These are phyloP conservation scores for Scaptomyza graminum DNA, from an alignment of 1,140 invertebrate genomes.

Conservation along the genomic window DNA sequence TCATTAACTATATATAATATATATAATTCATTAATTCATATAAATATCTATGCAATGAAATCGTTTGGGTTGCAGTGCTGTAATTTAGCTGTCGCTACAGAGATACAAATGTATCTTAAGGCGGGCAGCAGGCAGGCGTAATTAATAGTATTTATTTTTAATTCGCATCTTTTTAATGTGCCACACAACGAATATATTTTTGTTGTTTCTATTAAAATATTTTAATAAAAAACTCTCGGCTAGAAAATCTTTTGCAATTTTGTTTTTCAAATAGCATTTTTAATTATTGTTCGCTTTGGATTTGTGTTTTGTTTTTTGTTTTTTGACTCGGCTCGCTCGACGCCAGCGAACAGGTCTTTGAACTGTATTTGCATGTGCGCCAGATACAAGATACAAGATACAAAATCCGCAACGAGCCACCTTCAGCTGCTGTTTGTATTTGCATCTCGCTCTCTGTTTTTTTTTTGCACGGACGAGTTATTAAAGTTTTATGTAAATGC, in stretches of 20 bases:
- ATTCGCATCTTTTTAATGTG: slow-evolving; percentile 9
- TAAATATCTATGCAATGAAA: slow-evolving; percentile 51
- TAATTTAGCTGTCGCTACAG: slow-evolving; percentile 64
- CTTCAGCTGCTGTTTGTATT: slow-evolving; percentile 14
- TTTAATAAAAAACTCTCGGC: too few species aligned
- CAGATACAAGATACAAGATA: slow-evolving; percentile 66
- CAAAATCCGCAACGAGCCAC: slow-evolving; percentile 33
- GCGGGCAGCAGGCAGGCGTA: slow-evolving; percentile 15
- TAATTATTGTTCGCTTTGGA: slow-evolving; percentile 41
- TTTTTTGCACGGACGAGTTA: slow-evolving; percentile 46
- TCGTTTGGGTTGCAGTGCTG: slow-evolving; percentile 19
- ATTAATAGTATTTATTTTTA: slow-evolving; percentile 60
- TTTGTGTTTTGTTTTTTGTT: slow-evolving; percentile 41
- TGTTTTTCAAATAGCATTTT: slow-evolving; percentile 50
- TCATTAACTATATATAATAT: slow-evolving; percentile 50
- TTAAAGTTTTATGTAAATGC: slow-evolving; percentile 67
- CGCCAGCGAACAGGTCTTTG: slow-evolving; percentile 68
- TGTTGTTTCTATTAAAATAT: slow-evolving; percentile 2
- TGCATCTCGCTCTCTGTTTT: slow-evolving; percentile 18
- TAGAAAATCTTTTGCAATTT: slow-evolving; percentile 16
- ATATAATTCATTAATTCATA: slow-evolving; percentile 31
- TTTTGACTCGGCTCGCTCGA: slow-evolving; percentile 35
- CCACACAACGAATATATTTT: neutral
- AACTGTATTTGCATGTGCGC: slow-evolving; percentile 77
- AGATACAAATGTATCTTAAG: slow-evolving; percentile 54